Percentiles rank a stretch among this genome's conserved stretches.
Conservation (phyloP, 2,888 invertebrate genomes). For the Galerucella calmariensis region DNA sequence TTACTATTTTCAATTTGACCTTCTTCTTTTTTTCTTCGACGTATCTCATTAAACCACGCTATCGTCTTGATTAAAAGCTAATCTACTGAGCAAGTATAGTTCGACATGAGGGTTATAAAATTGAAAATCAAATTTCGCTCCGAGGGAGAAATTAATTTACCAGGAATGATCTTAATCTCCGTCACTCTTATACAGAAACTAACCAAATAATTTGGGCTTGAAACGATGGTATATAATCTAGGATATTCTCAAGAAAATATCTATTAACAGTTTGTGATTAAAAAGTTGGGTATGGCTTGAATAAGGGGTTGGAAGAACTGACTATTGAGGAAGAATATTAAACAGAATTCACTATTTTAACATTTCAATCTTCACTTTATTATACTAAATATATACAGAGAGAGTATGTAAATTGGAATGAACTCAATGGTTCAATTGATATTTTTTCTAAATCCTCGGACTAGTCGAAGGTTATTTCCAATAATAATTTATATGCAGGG, state of each 20-base stretch:
- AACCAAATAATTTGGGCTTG: constrained; percentile 2
- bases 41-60: background rate
- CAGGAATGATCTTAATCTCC: constrained; percentile 2
- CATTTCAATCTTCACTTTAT: no score
- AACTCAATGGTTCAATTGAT: no score
- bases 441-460: no score
- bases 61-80: background rate
- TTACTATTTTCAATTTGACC: no score
- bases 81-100: background rate
- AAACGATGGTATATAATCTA: background rate
- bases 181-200: background rate
- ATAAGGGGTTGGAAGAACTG: no score
- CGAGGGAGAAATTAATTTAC: constrained; percentile 3
- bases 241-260: background rate
- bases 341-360: no score
- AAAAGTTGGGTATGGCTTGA: no score
- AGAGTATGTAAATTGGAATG: no score
- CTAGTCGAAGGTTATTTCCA: no score
- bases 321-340: no score
- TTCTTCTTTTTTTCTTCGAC: background rate
- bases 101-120: background rate
- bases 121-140: constrained; percentile 14
- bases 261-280: background rate
- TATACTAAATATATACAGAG: no score
- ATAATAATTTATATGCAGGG: no score